Base-by-base conservation (phyloP, 2,888 invertebrate genomes). In the Hipparchia sbordonii region DNA sequence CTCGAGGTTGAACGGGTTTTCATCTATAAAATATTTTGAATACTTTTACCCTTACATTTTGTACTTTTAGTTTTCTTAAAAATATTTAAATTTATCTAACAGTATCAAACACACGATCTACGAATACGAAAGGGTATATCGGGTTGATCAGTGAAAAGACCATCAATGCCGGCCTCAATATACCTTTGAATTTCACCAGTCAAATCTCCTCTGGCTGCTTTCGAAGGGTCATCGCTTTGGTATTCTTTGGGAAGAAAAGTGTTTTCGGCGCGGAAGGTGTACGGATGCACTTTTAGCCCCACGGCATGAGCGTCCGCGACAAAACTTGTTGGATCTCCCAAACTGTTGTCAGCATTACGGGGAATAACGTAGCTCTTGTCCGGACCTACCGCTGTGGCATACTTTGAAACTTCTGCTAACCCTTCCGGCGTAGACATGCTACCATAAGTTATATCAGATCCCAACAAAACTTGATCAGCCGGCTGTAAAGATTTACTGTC, bases 281-380 rank as follows among this genome's bases (percentile, higher is more conserved):
- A 93, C 0, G 92, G 91, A 67, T 93, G 92, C 1, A 93, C 92
- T 76, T 91, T 89, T 6, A 93, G 79, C 1, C 90, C 89, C n/a
- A 81, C 90, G 0, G 82, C 84, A 72, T 93, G 93, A 52, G 92
- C 91, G 68, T 89, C 84, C 2, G 75, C 72, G 0, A 93, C 90
- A 69, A 90, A 93, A 74, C 75, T 85, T 0, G 93, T 92, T 0
- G 81, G 81, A 39, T 76, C 75, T 12, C 88, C 89, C 1, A 93
- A 84, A 2, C 77, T 85, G 63, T 87, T 81, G 33, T 87, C 80
- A 7, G 77, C 79, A 72, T 86, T 82, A 8, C 89, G 85, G 33
- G 91, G 90, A 70, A 93, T 92, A 52, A 93, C 87, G 60, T 88
- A 90, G 2, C 80, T 76, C 71, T 93, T 93, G 1, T 91, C 91